Evolutionary conservation across 2,113 vertebrate genomes (phyloP).

Genomic region (Mesembrinibis cayennensis): DNA sequence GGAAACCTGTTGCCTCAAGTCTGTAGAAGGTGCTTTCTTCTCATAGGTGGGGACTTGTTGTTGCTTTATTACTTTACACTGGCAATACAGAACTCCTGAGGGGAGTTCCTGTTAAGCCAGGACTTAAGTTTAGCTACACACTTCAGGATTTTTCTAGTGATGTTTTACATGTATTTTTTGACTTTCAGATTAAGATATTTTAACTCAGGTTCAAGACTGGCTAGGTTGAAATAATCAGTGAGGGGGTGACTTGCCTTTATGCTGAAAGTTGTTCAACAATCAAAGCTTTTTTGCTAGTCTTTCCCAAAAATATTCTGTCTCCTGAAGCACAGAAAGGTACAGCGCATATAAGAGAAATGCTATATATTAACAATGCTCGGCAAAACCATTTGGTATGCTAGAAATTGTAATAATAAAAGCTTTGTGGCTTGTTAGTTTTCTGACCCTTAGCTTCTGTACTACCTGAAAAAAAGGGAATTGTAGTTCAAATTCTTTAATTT

Average conservation of each 20-base stretch:
- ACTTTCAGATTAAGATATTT: not conserved
- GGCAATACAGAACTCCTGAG: not conserved
- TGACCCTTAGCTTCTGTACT: not conserved
- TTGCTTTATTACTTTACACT: not conserved
- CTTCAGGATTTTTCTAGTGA: not conserved
- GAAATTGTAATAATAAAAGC: not conserved
- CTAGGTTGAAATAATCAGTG: not conserved
- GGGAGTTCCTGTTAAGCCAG: not conserved
- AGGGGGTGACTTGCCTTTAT: not conserved
- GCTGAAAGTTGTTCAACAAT: not conserved
- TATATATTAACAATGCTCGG: not conserved
- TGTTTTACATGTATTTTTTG: not conserved
- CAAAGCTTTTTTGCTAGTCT: not conserved
- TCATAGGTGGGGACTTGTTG: accelerated
- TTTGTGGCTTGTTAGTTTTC: not conserved
- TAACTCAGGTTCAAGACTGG: not conserved
- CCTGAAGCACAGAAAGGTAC: not conserved
- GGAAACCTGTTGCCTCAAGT: not conserved
- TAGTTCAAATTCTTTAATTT: not conserved
- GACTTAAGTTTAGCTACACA: not conserved
- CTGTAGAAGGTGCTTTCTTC: not conserved
- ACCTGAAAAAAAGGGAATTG: not conserved
- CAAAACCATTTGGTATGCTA: not conserved
- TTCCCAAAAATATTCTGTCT: not conserved
- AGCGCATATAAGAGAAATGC: not conserved